Percentiles rank a stretch among this genome's conserved stretches.
Conservation (phyloP, 2,113 vertebrate genomes). For the Pelecanoides urinatrix region DNA sequence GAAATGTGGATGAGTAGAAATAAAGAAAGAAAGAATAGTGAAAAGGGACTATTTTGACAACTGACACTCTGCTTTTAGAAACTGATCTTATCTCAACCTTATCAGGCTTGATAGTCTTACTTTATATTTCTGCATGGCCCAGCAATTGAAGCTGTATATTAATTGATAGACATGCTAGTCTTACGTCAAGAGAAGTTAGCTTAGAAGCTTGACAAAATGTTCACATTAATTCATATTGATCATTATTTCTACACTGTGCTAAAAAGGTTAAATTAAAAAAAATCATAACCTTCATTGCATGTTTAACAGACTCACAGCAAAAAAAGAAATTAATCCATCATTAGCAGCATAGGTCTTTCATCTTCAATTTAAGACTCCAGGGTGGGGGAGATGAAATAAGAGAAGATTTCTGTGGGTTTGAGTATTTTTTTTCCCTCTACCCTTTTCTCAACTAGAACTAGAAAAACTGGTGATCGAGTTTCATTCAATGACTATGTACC, state of each 20-base stretch:
- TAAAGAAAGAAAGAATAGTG: not conserved
- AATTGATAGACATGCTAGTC: not conserved
- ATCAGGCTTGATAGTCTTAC: not conserved
- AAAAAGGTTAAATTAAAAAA: not conserved
- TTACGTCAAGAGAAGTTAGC: not conserved
- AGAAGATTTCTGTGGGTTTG: not conserved
- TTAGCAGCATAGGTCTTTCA: not conserved
- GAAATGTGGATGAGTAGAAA: not conserved
- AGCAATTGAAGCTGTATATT: not conserved
- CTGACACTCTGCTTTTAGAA: not conserved
- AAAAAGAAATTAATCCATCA: not conserved
- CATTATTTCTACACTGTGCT: not conserved
- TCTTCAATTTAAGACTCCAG: not conserved
- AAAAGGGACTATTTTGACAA: not conserved
- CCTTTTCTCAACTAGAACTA: not conserved
- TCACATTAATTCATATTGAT: not conserved
- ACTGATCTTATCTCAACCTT: not conserved
- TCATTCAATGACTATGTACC: not conserved
- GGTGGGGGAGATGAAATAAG: not conserved
- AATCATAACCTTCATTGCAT: not conserved
- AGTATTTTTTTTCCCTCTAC: not conserved
- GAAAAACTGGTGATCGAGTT: not conserved
- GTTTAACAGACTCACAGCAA: not conserved
- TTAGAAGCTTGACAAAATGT: not conserved
- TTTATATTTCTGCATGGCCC: not conserved